Percentiles rank a stretch among this genome's conserved stretches.
phyloP scores from a whole-genome alignment of 1,140 invertebrate species.

The Polypedilum vanderplanki region DNA sequence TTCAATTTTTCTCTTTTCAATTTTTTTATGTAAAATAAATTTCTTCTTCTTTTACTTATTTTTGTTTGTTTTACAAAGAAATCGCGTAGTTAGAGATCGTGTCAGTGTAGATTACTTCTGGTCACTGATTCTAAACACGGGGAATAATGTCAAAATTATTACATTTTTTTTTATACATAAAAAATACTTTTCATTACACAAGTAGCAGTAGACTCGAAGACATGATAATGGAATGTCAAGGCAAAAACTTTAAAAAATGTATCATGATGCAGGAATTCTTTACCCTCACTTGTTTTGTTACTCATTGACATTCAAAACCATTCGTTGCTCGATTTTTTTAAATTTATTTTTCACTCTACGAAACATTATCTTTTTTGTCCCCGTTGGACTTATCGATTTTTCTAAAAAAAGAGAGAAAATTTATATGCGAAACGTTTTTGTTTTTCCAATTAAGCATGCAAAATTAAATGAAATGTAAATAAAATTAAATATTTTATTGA shows the following conservation, averaged over 20 bases:
- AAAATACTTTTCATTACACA: no score
- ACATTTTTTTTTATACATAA: no score
- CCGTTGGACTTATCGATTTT: conserved; percentile 7
- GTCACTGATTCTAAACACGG: neutral
- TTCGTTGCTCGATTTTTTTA: conserved; percentile 21
- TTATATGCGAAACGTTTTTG: conserved; percentile 26
- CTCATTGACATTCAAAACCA: conserved; percentile 14
- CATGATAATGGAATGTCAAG: neutral
- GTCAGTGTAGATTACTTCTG: conserved; percentile 6
- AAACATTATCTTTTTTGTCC: neutral
- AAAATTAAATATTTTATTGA: neutral
- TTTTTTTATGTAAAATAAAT: neutral
- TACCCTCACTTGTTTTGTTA: neutral
- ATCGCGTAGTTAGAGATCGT: neutral
- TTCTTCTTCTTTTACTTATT: neutral
- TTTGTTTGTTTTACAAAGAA: neutral
- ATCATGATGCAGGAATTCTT: conserved; percentile 9
- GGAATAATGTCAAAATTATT: neutral
- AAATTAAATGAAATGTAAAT: conserved; percentile 22
- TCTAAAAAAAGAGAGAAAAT: neutral
- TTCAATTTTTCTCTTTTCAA: neutral
- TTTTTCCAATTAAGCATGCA: conserved; percentile 26
- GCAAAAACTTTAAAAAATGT: neutral
- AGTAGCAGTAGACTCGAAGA: no score
- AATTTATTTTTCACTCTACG: neutral